A percentile compares a stretch with the other conserved stretches of the same genome.
Conservation (phyloP, 1,140 invertebrate species). For the Pogonognathellus flavescens region DNA sequence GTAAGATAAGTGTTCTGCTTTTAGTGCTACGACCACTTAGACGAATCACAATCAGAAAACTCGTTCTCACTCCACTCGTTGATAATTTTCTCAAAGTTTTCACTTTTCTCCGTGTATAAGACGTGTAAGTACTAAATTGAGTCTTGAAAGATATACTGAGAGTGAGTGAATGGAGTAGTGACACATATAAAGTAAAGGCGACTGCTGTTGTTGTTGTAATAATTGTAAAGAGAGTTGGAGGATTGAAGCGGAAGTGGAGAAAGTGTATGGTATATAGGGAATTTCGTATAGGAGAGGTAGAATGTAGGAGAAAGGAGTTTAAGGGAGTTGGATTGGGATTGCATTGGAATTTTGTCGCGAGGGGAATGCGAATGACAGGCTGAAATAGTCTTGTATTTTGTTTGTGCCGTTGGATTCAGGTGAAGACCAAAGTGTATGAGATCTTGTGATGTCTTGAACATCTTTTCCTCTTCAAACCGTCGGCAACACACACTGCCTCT, state of each 20-base stretch:
- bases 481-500: slow-evolving; percentile 47
- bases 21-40: no score
- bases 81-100: slow-evolving; percentile 22
- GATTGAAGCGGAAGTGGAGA: not conserved
- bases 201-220: no score
- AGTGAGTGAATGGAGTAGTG: no score
- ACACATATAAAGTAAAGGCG: not conserved
- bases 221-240: not conserved
- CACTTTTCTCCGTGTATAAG: not conserved
- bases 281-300: not conserved
- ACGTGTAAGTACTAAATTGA: not conserved
- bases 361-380: slow-evolving; percentile 54
- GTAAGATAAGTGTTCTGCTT: no score
- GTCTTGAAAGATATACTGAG: no score
- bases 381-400: slow-evolving; percentile 59
- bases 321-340: not conserved
- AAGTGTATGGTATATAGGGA: not conserved
- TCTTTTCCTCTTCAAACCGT: slow-evolving; percentile 62
- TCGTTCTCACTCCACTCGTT: not conserved
- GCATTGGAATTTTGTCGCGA: not conserved
- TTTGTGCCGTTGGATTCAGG: slow-evolving; percentile 52
- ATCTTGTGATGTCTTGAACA: slow-evolving; percentile 63
- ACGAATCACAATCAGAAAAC: no score
- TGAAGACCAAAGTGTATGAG: slow-evolving; percentile 59
- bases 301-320: not conserved